Percentiles rank a stretch among this genome's conserved stretches.
These are phyloP conservation scores for Gila robusta DNA, from an alignment of 2,797 vertebrate species.

Conservation along the genomic window DNA sequence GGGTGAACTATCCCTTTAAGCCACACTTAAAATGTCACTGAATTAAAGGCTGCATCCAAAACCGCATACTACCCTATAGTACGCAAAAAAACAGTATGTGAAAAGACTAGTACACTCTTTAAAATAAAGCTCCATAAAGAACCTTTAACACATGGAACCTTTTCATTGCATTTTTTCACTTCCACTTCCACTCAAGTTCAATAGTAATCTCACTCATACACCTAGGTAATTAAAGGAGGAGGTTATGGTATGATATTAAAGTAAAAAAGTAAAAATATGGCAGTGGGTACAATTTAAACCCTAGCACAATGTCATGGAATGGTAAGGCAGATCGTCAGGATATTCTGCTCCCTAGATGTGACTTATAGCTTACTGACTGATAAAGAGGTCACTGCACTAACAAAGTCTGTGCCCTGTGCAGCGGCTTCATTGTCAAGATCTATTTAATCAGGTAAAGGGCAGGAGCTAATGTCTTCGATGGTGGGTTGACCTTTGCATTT, in stretches of 20 bases:
- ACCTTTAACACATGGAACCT: neutral
- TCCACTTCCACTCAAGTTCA: neutral
- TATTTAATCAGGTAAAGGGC: slow-evolving; percentile 48
- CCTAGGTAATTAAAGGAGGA: neutral
- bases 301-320: slow-evolving; percentile 11
- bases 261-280: neutral
- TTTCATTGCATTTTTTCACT: neutral
- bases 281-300: neutral
- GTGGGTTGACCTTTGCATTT: slow-evolving; percentile 39
- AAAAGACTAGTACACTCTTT: no score
- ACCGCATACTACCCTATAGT: neutral
- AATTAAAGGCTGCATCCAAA: neutral
- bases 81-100: no score
- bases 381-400: slow-evolving; percentile 54
- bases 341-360: slow-evolving; percentile 32
- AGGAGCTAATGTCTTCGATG: slow-evolving; percentile 34
- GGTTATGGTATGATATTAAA: neutral
- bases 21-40: neutral
- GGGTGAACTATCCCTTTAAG: neutral
- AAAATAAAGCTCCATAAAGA: no score
- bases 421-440: slow-evolving; percentile 50
- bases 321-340: slow-evolving; percentile 17
- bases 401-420: slow-evolving; percentile 22
- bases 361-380: slow-evolving; percentile 50
- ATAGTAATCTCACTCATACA: neutral